phyloP scores from a whole-genome alignment of 2,797 vertebrate genomes.

The Tenualosa thibaudeaui region DNA sequence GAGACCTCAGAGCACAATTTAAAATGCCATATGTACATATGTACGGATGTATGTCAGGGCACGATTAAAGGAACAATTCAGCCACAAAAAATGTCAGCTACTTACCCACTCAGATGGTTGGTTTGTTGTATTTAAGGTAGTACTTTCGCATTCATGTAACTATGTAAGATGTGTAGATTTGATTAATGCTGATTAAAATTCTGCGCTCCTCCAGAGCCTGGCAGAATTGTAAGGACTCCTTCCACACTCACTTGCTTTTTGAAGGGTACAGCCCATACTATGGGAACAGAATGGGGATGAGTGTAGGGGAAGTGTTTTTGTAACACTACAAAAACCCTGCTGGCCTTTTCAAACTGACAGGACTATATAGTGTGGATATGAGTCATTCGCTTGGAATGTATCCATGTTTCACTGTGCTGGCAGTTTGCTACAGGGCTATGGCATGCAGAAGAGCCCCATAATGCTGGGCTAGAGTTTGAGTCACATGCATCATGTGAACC shows the following conservation, averaged over 20 bases:
- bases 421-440: not conserved
- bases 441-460: not conserved
- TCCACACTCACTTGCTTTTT: too few relatives aligned
- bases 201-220: not conserved
- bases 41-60: too few relatives aligned
- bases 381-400: not conserved
- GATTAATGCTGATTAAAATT: not conserved
- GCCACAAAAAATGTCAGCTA: not conserved
- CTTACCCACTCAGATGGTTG: not conserved
- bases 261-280: not conserved
- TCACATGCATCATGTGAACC: not conserved
- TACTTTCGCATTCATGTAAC: not conserved
- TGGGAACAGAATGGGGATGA: not conserved
- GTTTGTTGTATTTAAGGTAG: not conserved
- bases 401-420: not conserved
- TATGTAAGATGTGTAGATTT: not conserved
- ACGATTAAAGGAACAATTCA: not conserved
- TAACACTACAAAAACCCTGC: not conserved
- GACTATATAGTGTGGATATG: not conserved
- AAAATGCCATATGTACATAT: too few relatives aligned
- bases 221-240: not conserved
- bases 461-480: not conserved
- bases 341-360: not conserved
- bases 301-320: not conserved
- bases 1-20: too few relatives aligned